phyloP scores from a whole-genome alignment of 2,797 vertebrate species.

The Chloroceryle inda region DNA sequence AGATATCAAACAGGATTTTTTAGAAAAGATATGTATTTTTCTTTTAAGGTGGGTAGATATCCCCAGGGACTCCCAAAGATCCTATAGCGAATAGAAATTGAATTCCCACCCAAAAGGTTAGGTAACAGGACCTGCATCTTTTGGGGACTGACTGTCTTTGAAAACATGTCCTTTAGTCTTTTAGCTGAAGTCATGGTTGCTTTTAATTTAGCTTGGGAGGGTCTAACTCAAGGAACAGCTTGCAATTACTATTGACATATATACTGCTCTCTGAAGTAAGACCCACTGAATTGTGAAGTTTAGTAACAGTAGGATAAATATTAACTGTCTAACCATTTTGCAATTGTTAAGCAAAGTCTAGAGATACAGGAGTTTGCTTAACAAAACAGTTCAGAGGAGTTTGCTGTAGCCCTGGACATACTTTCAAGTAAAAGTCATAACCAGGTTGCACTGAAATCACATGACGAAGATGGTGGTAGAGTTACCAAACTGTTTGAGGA shows the following conservation, averaged over 20 bases:
- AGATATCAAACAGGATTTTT: background rate
- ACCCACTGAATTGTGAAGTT: background rate
- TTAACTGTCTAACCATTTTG: constrained; percentile 55
- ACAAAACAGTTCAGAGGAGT: constrained; percentile 12
- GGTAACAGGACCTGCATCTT: background rate
- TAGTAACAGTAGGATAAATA: constrained; percentile 56
- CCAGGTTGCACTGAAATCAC: background rate
- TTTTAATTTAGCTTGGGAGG: constrained; percentile 37
- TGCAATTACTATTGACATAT: background rate
- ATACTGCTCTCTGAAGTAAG: background rate
- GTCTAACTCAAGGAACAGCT: background rate
- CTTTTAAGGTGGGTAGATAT: background rate
- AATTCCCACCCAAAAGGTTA: background rate
- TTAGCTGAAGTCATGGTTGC: constrained; percentile 10
- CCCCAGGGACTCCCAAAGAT: background rate
- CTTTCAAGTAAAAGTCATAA: constrained; percentile 18
- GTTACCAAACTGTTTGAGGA: constrained; percentile 30
- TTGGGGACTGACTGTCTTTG: background rate
- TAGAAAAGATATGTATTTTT: too few relatives aligned
- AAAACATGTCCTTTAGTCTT: background rate
- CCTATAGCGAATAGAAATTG: background rate
- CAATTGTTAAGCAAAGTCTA: constrained; percentile 63
- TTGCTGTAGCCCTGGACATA: background rate
- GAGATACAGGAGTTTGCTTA: constrained; percentile 26
- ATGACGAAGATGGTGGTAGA: background rate